These are phyloP conservation scores for Rhyzopertha dominica DNA, from an alignment of 1,140 invertebrate genomes.

Conservation along the genomic window DNA sequence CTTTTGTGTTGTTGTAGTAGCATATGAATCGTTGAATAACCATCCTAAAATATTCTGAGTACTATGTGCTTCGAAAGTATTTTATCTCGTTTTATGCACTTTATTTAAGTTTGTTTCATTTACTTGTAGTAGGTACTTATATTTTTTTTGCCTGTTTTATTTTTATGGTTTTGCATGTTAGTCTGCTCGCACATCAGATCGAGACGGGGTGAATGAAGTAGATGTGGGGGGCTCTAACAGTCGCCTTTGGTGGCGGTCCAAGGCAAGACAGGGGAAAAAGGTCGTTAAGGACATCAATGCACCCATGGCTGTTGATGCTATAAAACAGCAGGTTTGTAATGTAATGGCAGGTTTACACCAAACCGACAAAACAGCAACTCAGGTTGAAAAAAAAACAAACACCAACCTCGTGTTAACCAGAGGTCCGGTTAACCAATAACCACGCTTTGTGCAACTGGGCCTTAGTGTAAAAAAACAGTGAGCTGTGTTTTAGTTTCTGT, in stretches of 20 bases:
- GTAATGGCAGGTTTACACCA: constrained; percentile 3
- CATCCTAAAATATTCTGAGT: too few relatives aligned
- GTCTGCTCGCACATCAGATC: constrained; percentile 21
- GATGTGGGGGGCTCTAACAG: constrained; percentile 19
- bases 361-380: background rate
- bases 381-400: too few relatives aligned
- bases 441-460: background rate
- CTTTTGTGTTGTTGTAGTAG: background rate
- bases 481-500: constrained; percentile 1
- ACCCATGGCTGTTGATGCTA: constrained; percentile 27
- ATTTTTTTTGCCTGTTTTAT: constrained; percentile 18
- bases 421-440: background rate
- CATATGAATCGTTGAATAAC: background rate
- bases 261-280: constrained; percentile 16
- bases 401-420: background rate
- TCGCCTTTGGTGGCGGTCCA: constrained; percentile 26
- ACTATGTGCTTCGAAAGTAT: too few relatives aligned
- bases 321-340: constrained; percentile 30
- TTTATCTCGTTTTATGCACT: background rate
- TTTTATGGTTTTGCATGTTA: constrained; percentile 26
- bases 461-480: background rate
- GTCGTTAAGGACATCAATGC: constrained; percentile 1
- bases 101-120: constrained; percentile 7
- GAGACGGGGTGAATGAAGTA: constrained; percentile 23
- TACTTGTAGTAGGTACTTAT: background rate